Evolutionary conservation across 2,888 invertebrate species (phyloP).

Genomic region (Tribolium freemani): DNA sequence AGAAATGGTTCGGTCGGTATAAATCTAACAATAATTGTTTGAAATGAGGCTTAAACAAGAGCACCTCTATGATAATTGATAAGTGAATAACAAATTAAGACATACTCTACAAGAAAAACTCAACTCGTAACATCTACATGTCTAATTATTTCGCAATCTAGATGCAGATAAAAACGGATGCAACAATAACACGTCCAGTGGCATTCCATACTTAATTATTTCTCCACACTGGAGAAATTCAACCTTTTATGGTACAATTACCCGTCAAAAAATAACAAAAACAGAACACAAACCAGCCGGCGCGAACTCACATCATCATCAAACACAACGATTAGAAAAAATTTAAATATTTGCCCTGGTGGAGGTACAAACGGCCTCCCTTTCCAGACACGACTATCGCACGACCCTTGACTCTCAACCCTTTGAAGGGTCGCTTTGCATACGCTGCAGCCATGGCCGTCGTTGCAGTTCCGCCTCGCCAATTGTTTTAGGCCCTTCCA

Average conservation of each 20-base stretch:
- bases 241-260: too few species aligned
- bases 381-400: conserved; percentile 50
- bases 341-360: background rate
- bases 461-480: conserved; percentile 56
- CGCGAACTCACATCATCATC: background rate
- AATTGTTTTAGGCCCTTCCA: conserved; percentile 62
- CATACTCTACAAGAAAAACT: background rate
- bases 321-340: background rate
- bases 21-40: background rate
- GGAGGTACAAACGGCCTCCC: conserved; percentile 23
- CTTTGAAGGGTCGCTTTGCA: conserved; percentile 46
- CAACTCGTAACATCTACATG: background rate
- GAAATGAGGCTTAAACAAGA: background rate
- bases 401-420: conserved; percentile 48
- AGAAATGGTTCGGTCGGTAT: background rate
- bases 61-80: background rate
- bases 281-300: background rate
- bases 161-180: background rate
- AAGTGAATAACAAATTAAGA: background rate
- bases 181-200: background rate
- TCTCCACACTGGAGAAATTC: too few species aligned
- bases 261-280: background rate
- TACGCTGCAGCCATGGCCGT: conserved; percentile 52
- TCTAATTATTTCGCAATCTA: background rate
- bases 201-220: too few species aligned